Evolutionary conservation across 2,888 invertebrate genomes (phyloP).

Genomic region (Gryllus longicercus): DNA sequence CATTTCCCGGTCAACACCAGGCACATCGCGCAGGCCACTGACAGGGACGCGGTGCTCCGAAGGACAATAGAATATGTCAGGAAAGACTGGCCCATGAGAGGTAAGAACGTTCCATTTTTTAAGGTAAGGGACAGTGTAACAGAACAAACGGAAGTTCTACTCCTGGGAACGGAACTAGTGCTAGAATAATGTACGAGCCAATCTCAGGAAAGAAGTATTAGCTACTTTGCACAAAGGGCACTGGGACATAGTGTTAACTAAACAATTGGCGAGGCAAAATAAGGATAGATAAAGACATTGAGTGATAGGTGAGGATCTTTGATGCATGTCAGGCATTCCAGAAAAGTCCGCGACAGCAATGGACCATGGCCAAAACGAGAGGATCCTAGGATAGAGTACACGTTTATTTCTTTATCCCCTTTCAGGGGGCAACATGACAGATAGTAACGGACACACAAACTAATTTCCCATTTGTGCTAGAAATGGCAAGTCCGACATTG

Average conservation of each 20-base stretch:
- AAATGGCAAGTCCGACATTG: slow-evolving; percentile 30
- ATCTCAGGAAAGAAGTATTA: slow-evolving; percentile 24
- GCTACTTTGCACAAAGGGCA: slow-evolving; percentile 28
- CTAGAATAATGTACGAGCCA: slow-evolving; percentile 24
- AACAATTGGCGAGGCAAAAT: slow-evolving; percentile 28
- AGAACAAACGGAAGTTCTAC: not conserved
- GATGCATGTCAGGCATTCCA: slow-evolving; percentile 29
- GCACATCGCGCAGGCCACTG: not conserved
- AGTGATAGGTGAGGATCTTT: slow-evolving; percentile 32
- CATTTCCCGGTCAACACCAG: not conserved
- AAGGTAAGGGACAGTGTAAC: not conserved
- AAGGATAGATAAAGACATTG: slow-evolving; percentile 35
- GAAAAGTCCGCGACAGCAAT: slow-evolving; percentile 29
- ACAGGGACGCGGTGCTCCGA: not conserved
- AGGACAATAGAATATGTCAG: not conserved
- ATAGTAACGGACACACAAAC: slow-evolving; percentile 39
- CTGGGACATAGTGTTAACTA: slow-evolving; percentile 31
- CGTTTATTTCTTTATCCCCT: slow-evolving; percentile 39
- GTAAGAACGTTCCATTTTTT: not conserved
- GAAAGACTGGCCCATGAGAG: not conserved
- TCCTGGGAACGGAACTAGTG: not conserved
- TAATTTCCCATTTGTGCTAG: slow-evolving; percentile 35
- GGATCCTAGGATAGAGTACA: slow-evolving; percentile 40
- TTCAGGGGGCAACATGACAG: slow-evolving; percentile 37
- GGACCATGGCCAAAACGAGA: slow-evolving; percentile 28